phyloP scores from a whole-genome alignment of 2,113 vertebrate genomes.

The Patagioenas fasciata region DNA sequence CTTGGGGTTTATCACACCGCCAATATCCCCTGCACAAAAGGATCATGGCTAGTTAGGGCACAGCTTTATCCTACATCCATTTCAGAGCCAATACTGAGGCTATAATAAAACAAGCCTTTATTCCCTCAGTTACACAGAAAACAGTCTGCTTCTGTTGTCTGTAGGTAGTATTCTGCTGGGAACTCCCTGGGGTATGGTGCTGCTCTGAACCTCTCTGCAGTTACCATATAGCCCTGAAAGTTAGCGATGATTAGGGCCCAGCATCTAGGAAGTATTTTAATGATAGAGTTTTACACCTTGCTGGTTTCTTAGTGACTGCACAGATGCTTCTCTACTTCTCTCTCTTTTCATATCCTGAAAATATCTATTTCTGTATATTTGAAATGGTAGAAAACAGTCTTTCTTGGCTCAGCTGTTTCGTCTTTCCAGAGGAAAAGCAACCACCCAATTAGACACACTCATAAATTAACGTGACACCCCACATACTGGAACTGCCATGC shows the following conservation, averaged over 20 bases:
- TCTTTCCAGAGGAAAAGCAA: conserved; percentile 63
- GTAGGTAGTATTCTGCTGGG: neutral
- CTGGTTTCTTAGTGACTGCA: neutral
- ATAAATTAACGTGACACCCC: conserved; percentile 76
- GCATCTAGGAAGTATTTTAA: neutral
- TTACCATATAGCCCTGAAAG: neutral
- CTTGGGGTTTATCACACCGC: neutral
- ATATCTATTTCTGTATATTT: conserved; percentile 41
- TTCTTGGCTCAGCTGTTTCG: conserved; percentile 58
- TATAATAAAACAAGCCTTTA: neutral
- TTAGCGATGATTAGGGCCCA: neutral
- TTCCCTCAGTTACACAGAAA: neutral
- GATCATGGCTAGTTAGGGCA: neutral
- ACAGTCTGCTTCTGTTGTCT: neutral
- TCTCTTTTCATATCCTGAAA: neutral
- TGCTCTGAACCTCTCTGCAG: neutral
- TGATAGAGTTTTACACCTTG: neutral
- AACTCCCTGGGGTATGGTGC: neutral
- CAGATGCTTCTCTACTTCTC: neutral
- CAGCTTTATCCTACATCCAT: neutral
- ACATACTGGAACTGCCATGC: neutral
- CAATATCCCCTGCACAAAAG: accelerated
- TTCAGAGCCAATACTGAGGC: neutral
- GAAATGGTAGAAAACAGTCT: conserved; percentile 59
- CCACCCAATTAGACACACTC: conserved; percentile 53